Evolutionary conservation across 1,140 invertebrate species (phyloP), one percentile per base, ranked within the genome.

Genomic region (Danaus melanippus): DNA sequence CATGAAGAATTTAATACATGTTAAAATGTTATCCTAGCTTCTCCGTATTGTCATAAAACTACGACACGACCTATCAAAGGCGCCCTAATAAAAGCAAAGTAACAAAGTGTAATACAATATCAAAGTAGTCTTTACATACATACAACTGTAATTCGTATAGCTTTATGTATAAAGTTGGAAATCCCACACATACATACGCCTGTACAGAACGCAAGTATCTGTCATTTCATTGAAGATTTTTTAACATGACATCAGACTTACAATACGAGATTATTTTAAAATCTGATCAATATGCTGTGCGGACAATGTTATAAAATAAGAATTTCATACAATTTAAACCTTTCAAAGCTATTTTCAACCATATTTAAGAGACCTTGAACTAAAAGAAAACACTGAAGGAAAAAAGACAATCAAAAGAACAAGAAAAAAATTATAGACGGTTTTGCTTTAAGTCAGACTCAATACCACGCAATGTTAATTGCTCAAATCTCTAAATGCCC

Each of bases 21-120:
- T 77, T 44, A 60, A 64, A 65, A 65, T 53, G 55, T 58, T 58
- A 65, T 65, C 52, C 59, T 47, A 53, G 52, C 48, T 50, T 46
- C 58, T 57, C 47, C 65, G 58, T 53, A 53, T 45, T 56, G 69
- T 70, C 63, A 67, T 80, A 80, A 80, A 80, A 78, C 69, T 69
- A 70, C 68, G 68, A 72, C 71, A 74, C 66, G 61, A 66, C 65
- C 72, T 73, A 75, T 75, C 77, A 75, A 76, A 80, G 68, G 70
- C 69, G 58, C 60, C 64, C 71, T 76, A 80, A 80, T 78, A 78
- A 80, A 78, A 75, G 62, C 61, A 71, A 71, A 70, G 64, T 69
- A 71, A 72, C 67, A 72, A 74, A 79, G 71, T 60, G 60, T 62
- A 69, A 67, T 66, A 74, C 62, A 68, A 68, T 61, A 67, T 58